Percentiles rank a stretch among this genome's conserved stretches.
phyloP scores from a whole-genome alignment of 2,888 invertebrate species.

The Boloria selene region DNA sequence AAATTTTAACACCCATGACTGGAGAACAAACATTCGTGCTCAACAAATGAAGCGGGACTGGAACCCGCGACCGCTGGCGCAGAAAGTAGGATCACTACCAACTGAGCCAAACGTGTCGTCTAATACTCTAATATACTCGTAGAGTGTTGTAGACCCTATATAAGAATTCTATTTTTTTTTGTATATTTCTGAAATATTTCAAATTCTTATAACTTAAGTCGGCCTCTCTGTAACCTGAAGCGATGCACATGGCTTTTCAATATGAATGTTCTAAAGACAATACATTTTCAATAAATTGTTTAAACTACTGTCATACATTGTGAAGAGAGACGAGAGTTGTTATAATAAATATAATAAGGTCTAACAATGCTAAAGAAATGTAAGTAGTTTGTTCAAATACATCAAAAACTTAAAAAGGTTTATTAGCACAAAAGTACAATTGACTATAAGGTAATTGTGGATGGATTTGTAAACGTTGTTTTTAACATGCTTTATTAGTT shows the following conservation, averaged over 20 bases:
- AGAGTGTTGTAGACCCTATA: too few species aligned
- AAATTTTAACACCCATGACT: too few species aligned
- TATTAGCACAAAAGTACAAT: too few species aligned
- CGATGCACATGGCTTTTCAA: slow-evolving; percentile 62
- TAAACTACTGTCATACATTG: slow-evolving; percentile 25
- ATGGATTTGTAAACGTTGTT: too few species aligned
- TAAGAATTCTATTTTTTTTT: slow-evolving; percentile 10
- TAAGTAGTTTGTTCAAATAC: neutral
- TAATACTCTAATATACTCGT: too few species aligned
- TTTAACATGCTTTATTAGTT: too few species aligned
- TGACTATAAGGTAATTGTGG: too few species aligned
- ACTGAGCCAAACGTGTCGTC: too few species aligned
- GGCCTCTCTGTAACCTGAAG: slow-evolving; percentile 53
- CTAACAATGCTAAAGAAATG: neutral
- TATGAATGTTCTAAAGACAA: slow-evolving; percentile 39
- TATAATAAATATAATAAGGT: slow-evolving; percentile 14
- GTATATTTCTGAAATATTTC: slow-evolving; percentile 5
- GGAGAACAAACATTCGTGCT: too few species aligned
- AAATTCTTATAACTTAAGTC: slow-evolving; percentile 42
- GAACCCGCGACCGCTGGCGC: too few species aligned
- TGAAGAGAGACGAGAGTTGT: slow-evolving; percentile 6
- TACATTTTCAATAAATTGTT: slow-evolving; percentile 36
- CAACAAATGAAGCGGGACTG: too few species aligned
- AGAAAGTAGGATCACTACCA: too few species aligned
- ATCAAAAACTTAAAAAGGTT: neutral